Base-by-base conservation (phyloP, 2,888 invertebrate genomes). In the Archips xylosteana region DNA sequence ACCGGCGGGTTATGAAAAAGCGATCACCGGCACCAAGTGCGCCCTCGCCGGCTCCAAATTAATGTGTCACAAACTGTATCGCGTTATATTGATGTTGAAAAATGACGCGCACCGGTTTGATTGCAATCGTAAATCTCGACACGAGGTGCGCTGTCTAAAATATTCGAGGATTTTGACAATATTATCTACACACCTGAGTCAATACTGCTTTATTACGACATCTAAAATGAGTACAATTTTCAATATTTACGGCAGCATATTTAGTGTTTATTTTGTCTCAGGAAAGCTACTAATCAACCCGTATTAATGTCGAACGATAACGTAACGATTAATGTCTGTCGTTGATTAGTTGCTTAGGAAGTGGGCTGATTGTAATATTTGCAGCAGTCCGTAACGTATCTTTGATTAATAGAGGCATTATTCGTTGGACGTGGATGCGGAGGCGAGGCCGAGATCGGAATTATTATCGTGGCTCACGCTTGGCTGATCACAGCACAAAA, bases 401-500 rank as follows among this genome's bases (percentile, higher is more conserved):
- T 71, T 86, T 88, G 89, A 89, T 90, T 88, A 88, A 89, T 89
- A 87, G 88, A 83, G 79, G 83, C 83, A 84, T 85, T 88, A 86
- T 85, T 84, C 83, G 82, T 80, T 81, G 81, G 87, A 82, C 84
- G 83, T 83, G 80, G 81, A 79, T 82, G 78, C 80, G 81, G 79
- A 78, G 81, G 79, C 77, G 78, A 79, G 78, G 76, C 83, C 82
- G 83, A 91, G 90, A 91, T 92, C 81, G 83, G 84, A 85, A 85
- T 88, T 89, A 91, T 89, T 92, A 91, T 91, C 89, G 88, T 84
- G 85, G 82, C 83, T 89, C 81, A 87, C 88, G 89, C 85, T 88
- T 82, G 85, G 87, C 81, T 89, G 92, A 85, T 88, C 91, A 88
- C 85, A 86, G 86, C 82, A 85, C 88, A 88, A 91, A 90, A 93